A percentile compares a stretch with the other conserved stretches of the same genome.
These are phyloP conservation scores for Neodiprion pinetum DNA, from an alignment of 1,140 invertebrate species.

Conservation along the genomic window DNA sequence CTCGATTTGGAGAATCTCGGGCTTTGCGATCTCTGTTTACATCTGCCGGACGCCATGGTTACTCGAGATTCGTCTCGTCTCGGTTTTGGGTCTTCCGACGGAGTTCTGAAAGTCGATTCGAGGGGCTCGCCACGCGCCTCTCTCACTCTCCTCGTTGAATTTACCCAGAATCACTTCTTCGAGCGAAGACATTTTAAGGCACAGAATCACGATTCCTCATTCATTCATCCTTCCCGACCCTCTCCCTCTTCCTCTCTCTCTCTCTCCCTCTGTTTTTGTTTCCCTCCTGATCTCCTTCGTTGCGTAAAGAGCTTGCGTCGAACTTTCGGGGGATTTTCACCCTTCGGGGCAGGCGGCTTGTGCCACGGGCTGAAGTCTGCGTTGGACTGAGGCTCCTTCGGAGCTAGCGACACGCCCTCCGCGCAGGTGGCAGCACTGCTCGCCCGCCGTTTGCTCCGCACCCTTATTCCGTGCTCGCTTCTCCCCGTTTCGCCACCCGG, in stretches of 20 bases:
- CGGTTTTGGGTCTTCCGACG: no score
- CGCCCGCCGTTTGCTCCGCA: conserved; percentile 32
- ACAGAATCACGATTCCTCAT: not conserved
- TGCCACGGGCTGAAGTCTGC: conserved; percentile 26
- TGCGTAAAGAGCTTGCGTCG: not conserved
- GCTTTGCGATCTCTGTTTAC: conserved; percentile 2
- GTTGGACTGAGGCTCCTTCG: conserved; percentile 50
- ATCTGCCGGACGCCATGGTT: conserved; percentile 11
- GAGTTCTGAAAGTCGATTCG: no score
- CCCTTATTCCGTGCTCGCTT: not conserved
- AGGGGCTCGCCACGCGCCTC: not conserved
- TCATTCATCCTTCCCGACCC: not conserved
- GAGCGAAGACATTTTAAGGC: conserved; percentile 11
- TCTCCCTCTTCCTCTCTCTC: not conserved
- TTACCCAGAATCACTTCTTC: not conserved
- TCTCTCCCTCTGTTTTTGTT: not conserved
- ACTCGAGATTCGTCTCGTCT: not conserved
- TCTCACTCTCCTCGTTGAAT: not conserved
- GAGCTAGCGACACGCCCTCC: conserved; percentile 60
- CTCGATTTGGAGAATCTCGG: not conserved
- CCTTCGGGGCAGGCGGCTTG: not conserved
- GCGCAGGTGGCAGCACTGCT: conserved; percentile 54
- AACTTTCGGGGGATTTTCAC: not conserved
- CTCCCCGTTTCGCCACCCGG: not conserved
- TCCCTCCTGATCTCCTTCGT: not conserved